Conservation (phyloP, 2,888 invertebrate species). For the Oligia latruncula region DNA sequence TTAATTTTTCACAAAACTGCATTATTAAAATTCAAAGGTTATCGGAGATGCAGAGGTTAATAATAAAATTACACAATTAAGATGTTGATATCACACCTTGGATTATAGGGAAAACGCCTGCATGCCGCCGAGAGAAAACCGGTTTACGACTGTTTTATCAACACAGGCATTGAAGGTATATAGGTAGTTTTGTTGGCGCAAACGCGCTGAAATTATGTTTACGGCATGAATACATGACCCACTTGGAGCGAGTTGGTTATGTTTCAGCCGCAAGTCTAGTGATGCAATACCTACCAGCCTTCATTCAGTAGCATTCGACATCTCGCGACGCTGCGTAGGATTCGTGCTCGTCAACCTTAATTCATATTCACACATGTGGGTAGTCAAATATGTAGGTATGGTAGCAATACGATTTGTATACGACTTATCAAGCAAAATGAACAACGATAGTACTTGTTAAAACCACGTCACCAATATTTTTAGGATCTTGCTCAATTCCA, state of each 20-base stretch:
- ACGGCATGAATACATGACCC: constrained; percentile 84
- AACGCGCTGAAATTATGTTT: constrained; percentile 80
- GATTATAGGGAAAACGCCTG: constrained; percentile 58
- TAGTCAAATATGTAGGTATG: constrained; percentile 53
- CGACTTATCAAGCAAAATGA: constrained; percentile 66
- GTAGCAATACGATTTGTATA: constrained; percentile 61
- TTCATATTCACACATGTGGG: constrained; percentile 62
- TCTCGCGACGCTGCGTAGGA: constrained; percentile 72
- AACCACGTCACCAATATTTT: constrained; percentile 80
- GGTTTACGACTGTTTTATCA: constrained; percentile 83
- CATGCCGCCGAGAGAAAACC: constrained; percentile 71
- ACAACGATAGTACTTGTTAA: constrained; percentile 68
- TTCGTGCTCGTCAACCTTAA: constrained; percentile 66
- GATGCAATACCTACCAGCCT: constrained; percentile 79
- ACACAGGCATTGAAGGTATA: constrained; percentile 68
- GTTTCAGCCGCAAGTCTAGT: constrained; percentile 78
- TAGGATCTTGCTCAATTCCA: constrained; percentile 77
- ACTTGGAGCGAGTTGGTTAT: constrained; percentile 81
- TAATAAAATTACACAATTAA: constrained; percentile 37
- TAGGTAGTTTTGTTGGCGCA: constrained; percentile 68
- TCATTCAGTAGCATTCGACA: constrained; percentile 70
- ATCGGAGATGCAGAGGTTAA: constrained; percentile 16
- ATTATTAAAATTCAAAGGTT: constrained; percentile 18
- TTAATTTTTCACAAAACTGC: constrained; percentile 22
- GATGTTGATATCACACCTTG: constrained; percentile 50